Evolutionary conservation across 2,113 vertebrate species (phyloP).

Genomic region (Rhabdornis inornatus): DNA sequence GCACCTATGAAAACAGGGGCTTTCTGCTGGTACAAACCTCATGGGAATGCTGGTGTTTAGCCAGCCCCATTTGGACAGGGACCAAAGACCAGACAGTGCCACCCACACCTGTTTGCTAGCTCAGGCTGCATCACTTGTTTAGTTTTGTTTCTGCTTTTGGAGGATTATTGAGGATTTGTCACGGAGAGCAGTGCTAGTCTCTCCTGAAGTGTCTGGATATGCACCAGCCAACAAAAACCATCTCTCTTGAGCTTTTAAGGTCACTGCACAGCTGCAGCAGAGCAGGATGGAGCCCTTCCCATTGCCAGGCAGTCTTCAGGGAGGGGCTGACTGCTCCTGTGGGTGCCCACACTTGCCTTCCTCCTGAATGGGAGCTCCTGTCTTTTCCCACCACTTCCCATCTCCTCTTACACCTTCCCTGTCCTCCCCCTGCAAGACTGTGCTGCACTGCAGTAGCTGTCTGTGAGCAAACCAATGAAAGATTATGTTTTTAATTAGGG

Average conservation of each 20-base stretch:
- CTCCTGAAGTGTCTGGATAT: background rate
- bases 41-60: background rate
- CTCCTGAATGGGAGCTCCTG: background rate
- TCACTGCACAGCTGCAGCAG: background rate
- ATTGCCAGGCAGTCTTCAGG: background rate
- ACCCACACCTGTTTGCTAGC: background rate
- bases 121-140: background rate
- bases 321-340: background rate
- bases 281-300: background rate
- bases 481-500: background rate
- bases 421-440: background rate
- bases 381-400: background rate
- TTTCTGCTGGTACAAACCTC: background rate
- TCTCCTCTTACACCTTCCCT: background rate
- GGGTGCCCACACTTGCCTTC: background rate
- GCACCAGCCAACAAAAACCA: fast-evolving
- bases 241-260: background rate
- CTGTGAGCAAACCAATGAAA: background rate
- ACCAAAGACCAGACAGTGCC: background rate
- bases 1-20: background rate
- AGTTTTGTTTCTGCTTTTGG: background rate
- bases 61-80: background rate
- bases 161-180: background rate
- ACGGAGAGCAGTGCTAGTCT: fast-evolving
- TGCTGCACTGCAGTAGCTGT: background rate